These are phyloP conservation scores for Rhynchophorus ferrugineus DNA, from an alignment of 1,140 invertebrate genomes.

Conservation along the genomic window DNA sequence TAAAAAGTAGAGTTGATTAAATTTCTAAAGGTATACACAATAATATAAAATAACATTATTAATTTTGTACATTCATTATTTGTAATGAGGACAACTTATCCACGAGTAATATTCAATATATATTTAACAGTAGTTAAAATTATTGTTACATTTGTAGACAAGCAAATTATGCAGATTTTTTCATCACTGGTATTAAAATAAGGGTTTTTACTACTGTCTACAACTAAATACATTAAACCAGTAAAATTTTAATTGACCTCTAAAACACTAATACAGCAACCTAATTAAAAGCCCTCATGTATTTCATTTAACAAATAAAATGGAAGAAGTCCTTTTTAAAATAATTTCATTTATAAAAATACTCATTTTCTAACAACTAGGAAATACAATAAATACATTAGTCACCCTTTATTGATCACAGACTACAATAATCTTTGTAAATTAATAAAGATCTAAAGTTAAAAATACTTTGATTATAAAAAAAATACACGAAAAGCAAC, in stretches of 20 bases:
- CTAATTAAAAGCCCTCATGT: conserved; percentile 24
- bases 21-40: conserved; percentile 16
- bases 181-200: no score
- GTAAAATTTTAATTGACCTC: conserved; percentile 20
- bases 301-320: conserved; percentile 31
- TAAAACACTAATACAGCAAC: conserved; percentile 24
- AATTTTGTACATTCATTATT: conserved; percentile 17
- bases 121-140: conserved; percentile 10
- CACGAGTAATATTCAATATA: neutral
- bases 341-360: conserved; percentile 38
- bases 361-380: conserved; percentile 35
- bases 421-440: conserved; percentile 38
- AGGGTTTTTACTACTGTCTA: no score
- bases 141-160: conserved; percentile 2
- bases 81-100: conserved; percentile 10
- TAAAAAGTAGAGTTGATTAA: conserved; percentile 15
- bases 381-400: conserved; percentile 39
- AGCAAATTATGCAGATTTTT: no score
- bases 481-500: neutral
- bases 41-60: conserved; percentile 13
- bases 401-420: conserved; percentile 41
- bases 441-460: conserved; percentile 4
- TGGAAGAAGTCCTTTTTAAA: conserved; percentile 28
- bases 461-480: neutral
- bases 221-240: no score